Evolutionary conservation across 2,113 vertebrate genomes (phyloP).

Genomic region (Bungarus multicinctus): DNA sequence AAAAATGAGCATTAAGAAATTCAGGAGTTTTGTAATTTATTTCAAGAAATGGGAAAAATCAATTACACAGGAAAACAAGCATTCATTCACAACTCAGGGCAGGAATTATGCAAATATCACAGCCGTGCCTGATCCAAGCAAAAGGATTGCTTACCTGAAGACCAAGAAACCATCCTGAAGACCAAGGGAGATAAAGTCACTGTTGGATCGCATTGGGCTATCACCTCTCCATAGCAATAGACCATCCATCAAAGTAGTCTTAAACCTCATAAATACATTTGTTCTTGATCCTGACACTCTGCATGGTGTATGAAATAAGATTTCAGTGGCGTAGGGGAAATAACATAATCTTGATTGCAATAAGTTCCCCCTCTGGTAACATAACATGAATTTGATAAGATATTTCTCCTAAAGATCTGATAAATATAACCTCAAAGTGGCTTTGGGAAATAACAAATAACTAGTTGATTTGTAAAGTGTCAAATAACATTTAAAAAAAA

Average conservation of each 20-base stretch:
- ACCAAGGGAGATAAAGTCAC: slow-evolving; percentile 91
- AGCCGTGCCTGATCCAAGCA: neutral
- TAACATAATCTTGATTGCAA: neutral
- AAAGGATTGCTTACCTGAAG: slow-evolving; percentile 79
- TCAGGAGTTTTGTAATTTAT: neutral
- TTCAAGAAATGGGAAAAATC: neutral
- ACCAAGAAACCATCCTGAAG: slow-evolving; percentile 85
- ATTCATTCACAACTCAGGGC: neutral
- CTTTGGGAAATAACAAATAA: neutral
- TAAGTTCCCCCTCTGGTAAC: neutral
- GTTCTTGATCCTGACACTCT: slow-evolving; percentile 90
- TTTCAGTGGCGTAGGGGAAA: neutral
- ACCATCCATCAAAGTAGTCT: slow-evolving; percentile 87
- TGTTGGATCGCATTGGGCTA: slow-evolving; percentile 83
- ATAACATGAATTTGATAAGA: neutral
- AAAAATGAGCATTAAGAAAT: too few species aligned
- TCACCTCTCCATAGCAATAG: slow-evolving; percentile 92
- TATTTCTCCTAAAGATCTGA: neutral
- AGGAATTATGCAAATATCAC: neutral
- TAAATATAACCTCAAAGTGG: neutral
- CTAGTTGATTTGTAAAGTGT: neutral
- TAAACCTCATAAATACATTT: slow-evolving; percentile 91
- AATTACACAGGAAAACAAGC: neutral
- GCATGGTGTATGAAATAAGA: slow-evolving; percentile 15
- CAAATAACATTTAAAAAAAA: neutral